Percentiles rank a stretch among this genome's conserved stretches.
These are phyloP conservation scores for Euclidia mi DNA, from an alignment of 2,888 invertebrate species.

Conservation along the genomic window DNA sequence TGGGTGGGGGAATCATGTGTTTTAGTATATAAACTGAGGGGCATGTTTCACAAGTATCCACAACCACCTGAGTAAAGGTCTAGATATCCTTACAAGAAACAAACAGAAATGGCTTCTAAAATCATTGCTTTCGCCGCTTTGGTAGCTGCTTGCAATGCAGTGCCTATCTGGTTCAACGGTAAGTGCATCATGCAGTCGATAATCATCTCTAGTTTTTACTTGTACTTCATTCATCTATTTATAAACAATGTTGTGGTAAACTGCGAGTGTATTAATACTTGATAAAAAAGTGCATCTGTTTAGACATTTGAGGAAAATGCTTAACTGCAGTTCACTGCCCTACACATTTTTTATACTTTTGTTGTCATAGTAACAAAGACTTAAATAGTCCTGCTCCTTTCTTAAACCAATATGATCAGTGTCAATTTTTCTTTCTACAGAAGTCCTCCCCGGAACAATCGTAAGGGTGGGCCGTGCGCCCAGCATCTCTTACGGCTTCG, in stretches of 20 bases:
- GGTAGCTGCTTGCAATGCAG: conserved; percentile 69
- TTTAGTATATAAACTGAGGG: conserved; percentile 81
- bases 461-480: conserved; percentile 75
- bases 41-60: conserved; percentile 80
- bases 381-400: too few species aligned
- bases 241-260: neutral
- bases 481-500: conserved; percentile 78
- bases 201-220: neutral
- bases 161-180: conserved; percentile 69
- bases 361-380: too few species aligned
- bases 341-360: too few species aligned
- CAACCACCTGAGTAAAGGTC: conserved; percentile 75
- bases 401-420: too few species aligned
- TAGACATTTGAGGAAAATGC: too few species aligned
- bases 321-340: too few species aligned
- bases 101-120: conserved; percentile 74
- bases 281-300: too few species aligned
- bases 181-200: conserved; percentile 33
- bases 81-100: conserved; percentile 60
- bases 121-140: conserved; percentile 68
- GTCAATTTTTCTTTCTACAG: conserved; percentile 27
- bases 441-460: conserved; percentile 57
- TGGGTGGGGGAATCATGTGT: conserved; percentile 77
- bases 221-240: too few species aligned
- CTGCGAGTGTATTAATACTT: too few species aligned